These are phyloP conservation scores for Tylochromis polylepis DNA, from an alignment of 2,113 vertebrate species.

Conservation along the genomic window DNA sequence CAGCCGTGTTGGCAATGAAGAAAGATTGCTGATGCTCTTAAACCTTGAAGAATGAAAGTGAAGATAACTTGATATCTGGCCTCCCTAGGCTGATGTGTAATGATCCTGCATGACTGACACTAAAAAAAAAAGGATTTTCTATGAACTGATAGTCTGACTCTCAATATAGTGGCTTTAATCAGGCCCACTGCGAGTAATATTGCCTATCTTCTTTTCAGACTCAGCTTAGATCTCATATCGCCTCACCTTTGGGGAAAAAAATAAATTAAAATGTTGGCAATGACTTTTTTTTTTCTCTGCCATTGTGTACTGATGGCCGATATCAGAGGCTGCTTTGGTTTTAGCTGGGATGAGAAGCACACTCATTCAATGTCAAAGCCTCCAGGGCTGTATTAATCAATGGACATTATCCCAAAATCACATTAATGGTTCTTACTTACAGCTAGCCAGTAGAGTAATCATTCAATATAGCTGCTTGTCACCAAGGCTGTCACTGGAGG, in stretches of 20 bases:
- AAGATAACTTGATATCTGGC: constrained; percentile 21
- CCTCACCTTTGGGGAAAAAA: constrained; percentile 41
- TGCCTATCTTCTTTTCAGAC: constrained; percentile 1
- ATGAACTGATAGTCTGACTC: constrained; percentile 27
- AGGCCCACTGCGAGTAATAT: constrained; percentile 38
- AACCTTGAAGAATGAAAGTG: constrained; percentile 35
- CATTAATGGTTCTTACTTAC: constrained; percentile 51
- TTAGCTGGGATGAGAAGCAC: constrained; percentile 35
- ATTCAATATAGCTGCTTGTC: constrained; percentile 38
- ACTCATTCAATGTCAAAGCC: constrained; percentile 53
- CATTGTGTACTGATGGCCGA: constrained; percentile 34
- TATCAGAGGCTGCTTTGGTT: constrained; percentile 18
- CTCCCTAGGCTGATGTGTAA: constrained; percentile 27
- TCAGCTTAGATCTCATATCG: constrained; percentile 36
- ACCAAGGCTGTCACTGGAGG: neutral
- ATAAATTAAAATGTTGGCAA: constrained; percentile 45
- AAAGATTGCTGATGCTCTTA: constrained; percentile 35
- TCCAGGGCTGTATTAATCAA: constrained; percentile 43
- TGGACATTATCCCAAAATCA: constrained; percentile 55
- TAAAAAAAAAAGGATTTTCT: constrained; percentile 26
- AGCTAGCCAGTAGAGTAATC: constrained; percentile 33
- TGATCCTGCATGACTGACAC: constrained; percentile 25
- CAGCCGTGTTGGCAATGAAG: neutral
- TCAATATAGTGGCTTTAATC: constrained; percentile 39
- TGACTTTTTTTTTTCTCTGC: neutral